Evolutionary conservation across 2,888 invertebrate genomes (phyloP), one percentile per base, ranked within the genome.

Genomic region (Pristionchus japonicus): DNA sequence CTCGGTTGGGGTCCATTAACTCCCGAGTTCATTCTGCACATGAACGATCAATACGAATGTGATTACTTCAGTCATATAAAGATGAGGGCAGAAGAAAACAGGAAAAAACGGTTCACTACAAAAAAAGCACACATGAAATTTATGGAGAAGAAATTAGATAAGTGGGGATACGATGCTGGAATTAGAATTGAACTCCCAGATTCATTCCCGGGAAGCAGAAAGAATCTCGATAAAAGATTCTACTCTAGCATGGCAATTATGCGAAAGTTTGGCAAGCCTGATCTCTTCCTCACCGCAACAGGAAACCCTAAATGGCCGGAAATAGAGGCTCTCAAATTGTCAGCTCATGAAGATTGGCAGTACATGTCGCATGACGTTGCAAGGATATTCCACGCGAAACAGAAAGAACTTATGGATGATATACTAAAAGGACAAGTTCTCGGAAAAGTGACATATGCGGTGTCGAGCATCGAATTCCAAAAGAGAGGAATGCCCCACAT

Each of bases 271-370:
- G 92, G 92, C 27, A 88, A 89, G 27, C 93, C 93, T 15, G 90
- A 91, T 89, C 82, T 94, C 4, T 94, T 94, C 88, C 91, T 89
- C 90, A 95, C 91, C 89, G 92, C 89, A 94, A 95, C 91, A 89
- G 95, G 77, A 91, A 94, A 94, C 89, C 93, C 94, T 17, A 88
- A 89, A 4, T 94, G 93, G 92, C 43, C 47, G 37, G 94, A 94
- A 87, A 93, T 94, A 23, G 77, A 57, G 34, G 40, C 82, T 17
- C 27, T 47, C 27, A 80, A 88, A 20, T 80, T 93, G 1, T 82
- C 89, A 9, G 88, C 88, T 31, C 87, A 89, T 3, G 91, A 91
- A 84, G 49, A 52, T 27, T 47, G 91, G 37, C n/a, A 49, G 23
- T 61, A 91, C 82, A 82, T 91, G 13, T 94, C 91, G 47, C 93